phyloP scores from a whole-genome alignment of 1,140 invertebrate genomes.

The Zaprionus capensis region DNA sequence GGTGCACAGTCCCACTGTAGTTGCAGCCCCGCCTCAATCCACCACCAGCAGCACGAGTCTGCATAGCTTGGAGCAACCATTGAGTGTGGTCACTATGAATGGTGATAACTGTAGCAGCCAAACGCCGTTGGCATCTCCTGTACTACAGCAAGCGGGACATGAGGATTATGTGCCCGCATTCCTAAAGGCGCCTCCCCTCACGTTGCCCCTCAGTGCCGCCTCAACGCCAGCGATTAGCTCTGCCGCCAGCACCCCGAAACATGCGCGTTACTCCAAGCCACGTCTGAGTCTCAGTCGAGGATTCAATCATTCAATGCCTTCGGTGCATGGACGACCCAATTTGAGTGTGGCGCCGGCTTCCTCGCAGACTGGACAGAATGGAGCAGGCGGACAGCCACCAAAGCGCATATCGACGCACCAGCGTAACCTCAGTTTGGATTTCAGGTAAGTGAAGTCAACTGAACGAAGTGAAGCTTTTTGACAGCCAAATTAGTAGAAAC shows the following conservation, averaged over 20 bases:
- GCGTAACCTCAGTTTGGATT: slow-evolving; percentile 91
- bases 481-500: neutral
- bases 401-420: slow-evolving; percentile 90
- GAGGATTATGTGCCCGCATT: slow-evolving; percentile 70
- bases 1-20: slow-evolving; percentile 72
- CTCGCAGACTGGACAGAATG: slow-evolving; percentile 5
- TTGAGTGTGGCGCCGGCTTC: slow-evolving; percentile 54
- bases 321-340: slow-evolving; percentile 87
- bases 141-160: slow-evolving; percentile 11
- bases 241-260: slow-evolving; percentile 79
- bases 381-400: slow-evolving; percentile 82
- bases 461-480: too few relatives aligned
- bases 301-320: slow-evolving; percentile 84
- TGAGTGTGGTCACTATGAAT: slow-evolving; percentile 17
- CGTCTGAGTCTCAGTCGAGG: slow-evolving; percentile 78
- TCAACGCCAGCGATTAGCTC: slow-evolving; percentile 62
- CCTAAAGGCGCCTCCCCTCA: slow-evolving; percentile 66
- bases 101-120: neutral
- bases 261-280: slow-evolving; percentile 76
- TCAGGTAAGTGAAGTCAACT: slow-evolving; percentile 88
- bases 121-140: slow-evolving; percentile 26
- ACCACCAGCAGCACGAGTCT: slow-evolving; percentile 10
- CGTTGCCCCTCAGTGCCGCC: slow-evolving; percentile 66
- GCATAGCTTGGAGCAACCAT: slow-evolving; percentile 27
- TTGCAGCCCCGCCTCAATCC: slow-evolving; percentile 26